Evolutionary conservation across 2,797 vertebrate species (phyloP).

Genomic region (Momotus momota): DNA sequence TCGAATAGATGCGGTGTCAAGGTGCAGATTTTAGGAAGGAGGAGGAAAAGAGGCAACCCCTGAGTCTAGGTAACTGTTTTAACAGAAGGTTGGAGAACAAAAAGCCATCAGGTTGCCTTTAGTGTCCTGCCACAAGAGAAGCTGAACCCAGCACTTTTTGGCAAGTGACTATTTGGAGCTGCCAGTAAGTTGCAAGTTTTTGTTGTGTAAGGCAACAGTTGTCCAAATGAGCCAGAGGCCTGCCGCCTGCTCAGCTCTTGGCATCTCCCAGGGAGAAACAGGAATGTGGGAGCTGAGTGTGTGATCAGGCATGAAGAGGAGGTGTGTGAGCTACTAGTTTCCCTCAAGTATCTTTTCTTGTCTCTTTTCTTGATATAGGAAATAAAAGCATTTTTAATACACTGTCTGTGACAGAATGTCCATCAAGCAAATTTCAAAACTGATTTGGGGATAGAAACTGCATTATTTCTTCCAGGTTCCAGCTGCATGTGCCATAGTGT

Average conservation of each 20-base stretch:
- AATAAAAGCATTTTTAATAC: neutral
- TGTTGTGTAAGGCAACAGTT: slow-evolving; percentile 22
- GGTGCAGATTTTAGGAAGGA: neutral
- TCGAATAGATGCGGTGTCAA: neutral
- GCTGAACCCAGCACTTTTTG: slow-evolving; percentile 18
- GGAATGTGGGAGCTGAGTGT: neutral
- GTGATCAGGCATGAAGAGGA: neutral
- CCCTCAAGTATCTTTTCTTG: neutral
- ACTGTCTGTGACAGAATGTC: neutral
- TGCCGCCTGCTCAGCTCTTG: neutral
- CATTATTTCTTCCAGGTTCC: neutral
- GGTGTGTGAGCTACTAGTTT: neutral
- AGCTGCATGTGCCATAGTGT: neutral
- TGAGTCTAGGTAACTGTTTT: neutral
- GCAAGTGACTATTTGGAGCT: neutral
- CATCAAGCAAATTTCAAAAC: neutral
- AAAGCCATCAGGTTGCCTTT: neutral
- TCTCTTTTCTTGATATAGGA: neutral
- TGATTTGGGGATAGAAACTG: neutral
- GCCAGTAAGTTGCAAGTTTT: slow-evolving; percentile 11
- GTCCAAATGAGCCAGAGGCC: slow-evolving; percentile 25
- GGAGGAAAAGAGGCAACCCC: neutral
- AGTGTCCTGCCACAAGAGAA: neutral
- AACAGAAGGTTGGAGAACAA: neutral
- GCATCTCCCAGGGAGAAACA: neutral